Base-by-base conservation (phyloP, 2,113 vertebrate species). In the Plestiodon gilberti region DNA sequence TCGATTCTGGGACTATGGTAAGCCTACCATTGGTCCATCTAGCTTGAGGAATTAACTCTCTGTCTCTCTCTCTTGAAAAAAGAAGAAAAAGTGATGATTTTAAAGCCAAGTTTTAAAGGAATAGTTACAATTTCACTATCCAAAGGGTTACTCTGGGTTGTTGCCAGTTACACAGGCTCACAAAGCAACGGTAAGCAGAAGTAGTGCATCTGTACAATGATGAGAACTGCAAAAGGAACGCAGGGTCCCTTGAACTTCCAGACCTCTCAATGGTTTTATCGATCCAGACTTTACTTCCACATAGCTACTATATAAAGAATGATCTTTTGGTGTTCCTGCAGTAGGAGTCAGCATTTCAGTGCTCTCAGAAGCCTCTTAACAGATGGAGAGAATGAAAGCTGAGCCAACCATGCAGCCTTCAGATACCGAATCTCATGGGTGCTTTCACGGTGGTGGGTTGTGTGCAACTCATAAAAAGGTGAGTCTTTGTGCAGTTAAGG, bases 131-230 rank as follows among this genome's bases (percentile, higher is more conserved):
- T 93, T 96, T 94, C 94, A 33, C 96, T 97, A 93, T 93, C 78
- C 48, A 96, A 88, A 95, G 95, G 95, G 96, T 97, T 95, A 92
- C 94, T 96, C 93, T 93, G 93, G 94, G 95, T 97, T 84, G 23
- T 94, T 96, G 91, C 93, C 95, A 96, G 96, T 94, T 95, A 17
- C 40, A 55, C 30, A 55, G 40, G 13, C 22, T 52, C 64, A 65
- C 64, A 79, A 79, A 71, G 28, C 84, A 77, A 84, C 93, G 93
- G 95, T 96, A 98, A 59, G 35, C 97, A 96, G 97, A 97, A 96
- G 95, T 97, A 96, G 94, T 94, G 90, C 93, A 96, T 95, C 96
- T 93, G 95, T 87, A 95, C 88, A 87, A 96, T 95, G 95, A 94
- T 92, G 69, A 89, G 89, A 81, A 91, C 91, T 91, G 94, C 83